Evolutionary conservation across 2,797 vertebrate genomes (phyloP), one percentile per base, ranked within the genome.

Genomic region (Acridotheres tristis): DNA sequence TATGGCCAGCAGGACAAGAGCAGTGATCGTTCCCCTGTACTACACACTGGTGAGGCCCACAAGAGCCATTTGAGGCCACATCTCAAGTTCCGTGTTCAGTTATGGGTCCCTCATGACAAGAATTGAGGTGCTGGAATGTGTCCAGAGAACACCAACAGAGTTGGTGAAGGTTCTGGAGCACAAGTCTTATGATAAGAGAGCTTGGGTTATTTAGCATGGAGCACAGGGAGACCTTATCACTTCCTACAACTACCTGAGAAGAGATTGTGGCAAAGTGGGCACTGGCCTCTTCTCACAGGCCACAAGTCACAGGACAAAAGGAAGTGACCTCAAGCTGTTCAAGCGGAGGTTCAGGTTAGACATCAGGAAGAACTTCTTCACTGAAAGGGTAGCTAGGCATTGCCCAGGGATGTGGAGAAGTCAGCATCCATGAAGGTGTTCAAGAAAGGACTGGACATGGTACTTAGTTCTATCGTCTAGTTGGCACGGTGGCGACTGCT

Each of bases 401-500:
- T 38, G 38, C 10, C 8, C 45, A 45, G 51, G 17, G 10, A 30
- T 9, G 5, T 10, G 17, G 38, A 26, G 11, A 29, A 51, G 10
- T 58, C 51, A 77, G 21, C n/a, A 34, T 8, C 6, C 23, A n/a
- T 40, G 8, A 36, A 58, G 12, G 16, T 16, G 10, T 10, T 30
- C 25, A 83, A 45, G 25, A 65, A 63, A 45, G 11, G 2, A 71
- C 17, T 27, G n/a, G 58, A 47, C 18, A 34, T 4, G 6, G 13
- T 21, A 53, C 15, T 77, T 16, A 47, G 18, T 10, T 61, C 29
- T 30, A 5, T 10, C 7, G 10, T 26, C 47, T 63, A 58, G 29
- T 2, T 30, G 10, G n/a, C 36, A 76, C 0, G 1, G 8, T 11
- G 20, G 38, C 58, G 25, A 65, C 4, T 21, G 16, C 27, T 21